phyloP scores from a whole-genome alignment of 2,113 vertebrate genomes.

The Xiphophorus couchianus region DNA sequence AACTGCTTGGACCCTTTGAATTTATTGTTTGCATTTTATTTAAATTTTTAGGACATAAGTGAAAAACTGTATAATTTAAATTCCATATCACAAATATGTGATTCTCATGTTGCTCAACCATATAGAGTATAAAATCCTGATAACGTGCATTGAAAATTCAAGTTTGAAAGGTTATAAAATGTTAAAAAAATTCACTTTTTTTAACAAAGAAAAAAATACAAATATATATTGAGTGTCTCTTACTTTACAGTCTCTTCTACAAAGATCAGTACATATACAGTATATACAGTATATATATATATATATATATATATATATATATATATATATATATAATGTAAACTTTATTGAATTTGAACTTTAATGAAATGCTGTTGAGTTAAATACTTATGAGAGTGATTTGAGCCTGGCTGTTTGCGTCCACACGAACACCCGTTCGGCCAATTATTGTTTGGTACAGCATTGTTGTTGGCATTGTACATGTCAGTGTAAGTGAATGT shows the following conservation, averaged over 20 bases:
- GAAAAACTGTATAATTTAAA: neutral
- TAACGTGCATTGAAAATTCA: no score
- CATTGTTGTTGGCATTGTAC: slow-evolving; percentile 50
- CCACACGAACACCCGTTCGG: slow-evolving; percentile 1
- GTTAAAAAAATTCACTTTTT: neutral
- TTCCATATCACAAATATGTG: neutral
- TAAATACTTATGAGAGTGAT: neutral
- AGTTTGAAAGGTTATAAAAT: neutral
- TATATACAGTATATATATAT: no score
- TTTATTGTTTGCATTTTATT: neutral
- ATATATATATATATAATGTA: neutral
- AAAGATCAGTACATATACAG: no score
- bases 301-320: no score
- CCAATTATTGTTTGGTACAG: slow-evolving; percentile 18
- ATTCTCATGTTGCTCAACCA: neutral
- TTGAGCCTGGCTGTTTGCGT: neutral
- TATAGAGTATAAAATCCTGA: neutral
- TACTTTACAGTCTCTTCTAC: no score
- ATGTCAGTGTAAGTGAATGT: slow-evolving; percentile 52
- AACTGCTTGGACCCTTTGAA: neutral
- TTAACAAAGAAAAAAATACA: no score
- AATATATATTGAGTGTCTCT: no score
- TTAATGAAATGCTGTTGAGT: slow-evolving; percentile 10
- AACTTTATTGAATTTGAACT: neutral
- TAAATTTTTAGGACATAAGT: neutral